Percentiles rank a stretch among this genome's conserved stretches.
Evolutionary conservation across 2,888 invertebrate species (phyloP).

Genomic region (Tanypteryx hageni): DNA sequence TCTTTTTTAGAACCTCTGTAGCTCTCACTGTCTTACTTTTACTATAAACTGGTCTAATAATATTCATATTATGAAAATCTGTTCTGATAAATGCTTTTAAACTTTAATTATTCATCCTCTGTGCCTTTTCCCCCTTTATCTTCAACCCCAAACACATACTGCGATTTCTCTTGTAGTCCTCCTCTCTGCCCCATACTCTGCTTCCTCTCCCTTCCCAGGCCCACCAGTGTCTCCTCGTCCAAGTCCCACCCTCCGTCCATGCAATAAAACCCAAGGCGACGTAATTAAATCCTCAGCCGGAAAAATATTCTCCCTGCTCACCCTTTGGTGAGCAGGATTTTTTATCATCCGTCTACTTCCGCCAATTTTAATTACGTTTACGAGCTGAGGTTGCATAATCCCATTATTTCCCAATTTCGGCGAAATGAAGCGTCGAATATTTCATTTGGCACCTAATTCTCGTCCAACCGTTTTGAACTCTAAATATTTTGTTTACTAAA

Average conservation of each 20-base stretch:
- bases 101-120: too few species aligned
- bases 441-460: slow-evolving; percentile 52
- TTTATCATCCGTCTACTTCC: slow-evolving; percentile 23
- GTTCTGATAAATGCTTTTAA: too few species aligned
- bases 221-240: not conserved
- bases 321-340: not conserved
- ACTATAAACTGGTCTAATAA: too few species aligned
- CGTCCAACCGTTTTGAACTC: not conserved
- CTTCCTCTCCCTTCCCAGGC: not conserved
- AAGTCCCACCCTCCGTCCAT: not conserved
- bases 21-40: too few species aligned
- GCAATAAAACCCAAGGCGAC: not conserved
- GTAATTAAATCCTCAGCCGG: slow-evolving; percentile 17
- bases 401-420: slow-evolving; percentile 41
- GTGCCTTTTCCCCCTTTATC: not conserved
- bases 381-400: slow-evolving; percentile 30
- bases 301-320: slow-evolving; percentile 4
- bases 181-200: not conserved
- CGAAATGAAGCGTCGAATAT: slow-evolving; percentile 38
- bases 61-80: too few species aligned
- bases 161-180: not conserved
- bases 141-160: not conserved
- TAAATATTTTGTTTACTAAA: slow-evolving; percentile 26
- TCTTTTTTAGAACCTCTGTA: too few species aligned
- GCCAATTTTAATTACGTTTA: slow-evolving; percentile 53